phyloP scores from a whole-genome alignment of 1,140 invertebrate genomes.

The Ruditapes philippinarum region DNA sequence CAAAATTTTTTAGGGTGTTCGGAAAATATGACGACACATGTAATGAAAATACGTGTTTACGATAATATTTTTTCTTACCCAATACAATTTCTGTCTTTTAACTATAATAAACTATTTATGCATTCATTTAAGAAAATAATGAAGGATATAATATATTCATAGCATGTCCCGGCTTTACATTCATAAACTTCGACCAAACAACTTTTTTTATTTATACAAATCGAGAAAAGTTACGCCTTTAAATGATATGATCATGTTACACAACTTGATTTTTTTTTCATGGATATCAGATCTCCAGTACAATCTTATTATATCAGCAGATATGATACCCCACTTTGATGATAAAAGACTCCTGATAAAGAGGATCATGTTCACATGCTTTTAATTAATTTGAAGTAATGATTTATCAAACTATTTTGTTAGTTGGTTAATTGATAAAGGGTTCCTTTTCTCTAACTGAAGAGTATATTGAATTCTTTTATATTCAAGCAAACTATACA shows the following conservation, averaged over 20 bases:
- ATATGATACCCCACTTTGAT: neutral
- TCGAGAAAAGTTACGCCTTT: neutral
- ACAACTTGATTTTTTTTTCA: neutral
- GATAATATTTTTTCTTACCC: neutral
- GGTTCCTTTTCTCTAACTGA: too few species aligned
- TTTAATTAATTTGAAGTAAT: too few species aligned
- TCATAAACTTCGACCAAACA: neutral
- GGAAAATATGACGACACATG: neutral
- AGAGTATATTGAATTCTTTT: too few species aligned
- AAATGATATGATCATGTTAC: constrained; percentile 15
- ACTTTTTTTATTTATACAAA: neutral
- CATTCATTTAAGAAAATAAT: constrained; percentile 1
- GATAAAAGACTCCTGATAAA: too few species aligned
- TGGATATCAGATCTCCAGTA: neutral
- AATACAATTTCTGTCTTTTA: neutral
- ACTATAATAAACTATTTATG: neutral
- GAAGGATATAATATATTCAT: constrained; percentile 22
- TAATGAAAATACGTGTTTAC: neutral
- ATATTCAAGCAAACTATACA: too few species aligned
- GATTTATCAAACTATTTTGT: too few species aligned
- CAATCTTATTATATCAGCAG: neutral
- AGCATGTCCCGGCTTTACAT: neutral
- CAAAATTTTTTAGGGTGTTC: neutral
- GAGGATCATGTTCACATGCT: too few species aligned
- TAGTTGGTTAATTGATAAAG: too few species aligned